Base-by-base conservation (phyloP, 2,113 vertebrate species). In the Bagarius yarrelli region DNA sequence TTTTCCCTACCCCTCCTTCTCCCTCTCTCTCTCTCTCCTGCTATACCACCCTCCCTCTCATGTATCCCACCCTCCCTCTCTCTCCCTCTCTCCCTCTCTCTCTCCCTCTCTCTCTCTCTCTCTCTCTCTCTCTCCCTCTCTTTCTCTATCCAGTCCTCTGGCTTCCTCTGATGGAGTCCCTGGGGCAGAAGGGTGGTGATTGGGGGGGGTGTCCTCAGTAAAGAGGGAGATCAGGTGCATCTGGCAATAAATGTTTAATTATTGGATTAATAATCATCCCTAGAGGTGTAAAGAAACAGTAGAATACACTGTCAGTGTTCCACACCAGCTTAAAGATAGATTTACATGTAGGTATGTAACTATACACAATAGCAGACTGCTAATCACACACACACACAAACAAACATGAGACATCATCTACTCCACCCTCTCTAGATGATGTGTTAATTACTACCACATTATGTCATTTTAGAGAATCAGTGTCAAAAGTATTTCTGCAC, bases 221-320 rank as follows among this genome's bases (percentile, higher is more conserved):
- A 88, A 87, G 87, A 88, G 88, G 85, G 93, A 93, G 93, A 92
- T 92, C 96, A 96, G 96, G 95, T 95, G 95, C 93, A 91, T 90
- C 91, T 87, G 87, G 93, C 93, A 94, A 95, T 94, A 95, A 93
- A 94, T 87, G 93, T 93, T 95, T 96, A 95, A 96, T 96, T 94
- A 96, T 94, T 91, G 94, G 94, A 95, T 95, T 95, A 95, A 94
- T 94, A 94, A 94, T 86, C 88, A 90, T 94, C 92, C 92, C 92
- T 89, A 83, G 93, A 90, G 94, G 87, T 82, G 81, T 61, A 71
- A 30, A 76, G 80, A 74, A 83, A 64, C 63, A 81, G 81, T 66
- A 60, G 79, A 88, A 88, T 86, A 88, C 82, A 91, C 83, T 87
- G 88, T 87, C 88, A 82, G 87, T 85, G 86, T 89, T 85, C 86